Conservation (phyloP, 92 coral and sea anemone genomes). For the Muricea muricata region DNA sequence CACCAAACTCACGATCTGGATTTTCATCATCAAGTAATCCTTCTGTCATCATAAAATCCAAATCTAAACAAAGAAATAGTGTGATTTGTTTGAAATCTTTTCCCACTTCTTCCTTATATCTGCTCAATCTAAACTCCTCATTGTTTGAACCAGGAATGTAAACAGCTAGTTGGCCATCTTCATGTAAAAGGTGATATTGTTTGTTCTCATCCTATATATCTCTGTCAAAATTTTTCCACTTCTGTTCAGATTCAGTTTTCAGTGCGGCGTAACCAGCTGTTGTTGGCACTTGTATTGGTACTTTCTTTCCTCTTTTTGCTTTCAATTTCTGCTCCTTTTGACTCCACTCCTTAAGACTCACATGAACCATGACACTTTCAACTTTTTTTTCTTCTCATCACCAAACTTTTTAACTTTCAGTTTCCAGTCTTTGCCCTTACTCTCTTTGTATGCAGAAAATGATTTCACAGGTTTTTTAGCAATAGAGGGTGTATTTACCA, state of each 20-base stretch:
- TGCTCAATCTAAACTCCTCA: slow-evolving; percentile 38
- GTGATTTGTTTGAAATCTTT: slow-evolving; percentile 68
- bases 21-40: slow-evolving; percentile 52
- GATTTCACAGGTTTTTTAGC: no score
- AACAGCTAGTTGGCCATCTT: slow-evolving; percentile 63
- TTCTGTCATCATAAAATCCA: no score
- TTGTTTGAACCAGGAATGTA: slow-evolving; percentile 66
- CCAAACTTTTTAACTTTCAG: slow-evolving; percentile 19
- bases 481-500: no score
- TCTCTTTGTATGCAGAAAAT: no score
- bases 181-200: slow-evolving; percentile 62
- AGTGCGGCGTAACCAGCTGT: slow-evolving; percentile 26
- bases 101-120: slow-evolving; percentile 60
- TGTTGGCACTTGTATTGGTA: slow-evolving; percentile 51
- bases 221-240: slow-evolving; percentile 63
- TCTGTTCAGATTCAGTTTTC: slow-evolving; percentile 45
- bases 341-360: slow-evolving; percentile 68
- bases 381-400: slow-evolving; percentile 27
- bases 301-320: slow-evolving; percentile 58
- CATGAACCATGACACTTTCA: slow-evolving; percentile 39
- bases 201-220: slow-evolving; percentile 54
- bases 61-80: slow-evolving; percentile 47
- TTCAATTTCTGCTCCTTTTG: slow-evolving; percentile 56
- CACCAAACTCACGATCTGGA: slow-evolving; percentile 44
- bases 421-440: slow-evolving; percentile 63